Percentiles rank a stretch among this genome's conserved stretches.
These are phyloP conservation scores for Coelinius sp. DNA, from an alignment of 2,888 invertebrate species.

Conservation along the genomic window DNA sequence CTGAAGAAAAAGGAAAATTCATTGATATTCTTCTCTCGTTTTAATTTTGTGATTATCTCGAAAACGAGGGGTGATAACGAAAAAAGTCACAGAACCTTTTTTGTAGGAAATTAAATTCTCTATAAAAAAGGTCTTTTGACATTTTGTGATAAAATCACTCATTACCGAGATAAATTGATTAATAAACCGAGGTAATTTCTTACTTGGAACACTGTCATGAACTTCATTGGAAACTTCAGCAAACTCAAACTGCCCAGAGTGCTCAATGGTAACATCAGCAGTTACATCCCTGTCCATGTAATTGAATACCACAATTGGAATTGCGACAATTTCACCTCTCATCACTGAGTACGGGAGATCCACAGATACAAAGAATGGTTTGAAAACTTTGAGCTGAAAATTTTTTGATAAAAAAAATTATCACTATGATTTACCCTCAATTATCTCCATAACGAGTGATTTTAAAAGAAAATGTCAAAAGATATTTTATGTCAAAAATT, in stretches of 20 bases:
- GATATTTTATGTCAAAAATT: no score
- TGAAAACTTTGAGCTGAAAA: slow-evolving; percentile 79
- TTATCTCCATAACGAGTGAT: no score
- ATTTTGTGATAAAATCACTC: not conserved
- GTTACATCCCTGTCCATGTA: slow-evolving; percentile 84
- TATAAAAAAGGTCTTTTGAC: no score
- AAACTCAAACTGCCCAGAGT: slow-evolving; percentile 85
- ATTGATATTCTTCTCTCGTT: not conserved
- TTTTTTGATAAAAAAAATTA: slow-evolving; percentile 1
- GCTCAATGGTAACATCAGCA: slow-evolving; percentile 87
- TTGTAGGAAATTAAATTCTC: no score
- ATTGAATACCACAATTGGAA: slow-evolving; percentile 91
- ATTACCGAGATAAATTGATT: not conserved
- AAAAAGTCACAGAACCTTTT: no score
- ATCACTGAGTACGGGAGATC: slow-evolving; percentile 92
- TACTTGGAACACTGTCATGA: slow-evolving; percentile 80
- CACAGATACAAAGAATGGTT: slow-evolving; percentile 87
- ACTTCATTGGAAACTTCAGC: slow-evolving; percentile 84
- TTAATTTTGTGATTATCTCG: no score
- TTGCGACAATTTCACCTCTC: slow-evolving; percentile 89
- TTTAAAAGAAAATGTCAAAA: no score
- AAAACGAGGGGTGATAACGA: no score
- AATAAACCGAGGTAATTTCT: slow-evolving; percentile 59
- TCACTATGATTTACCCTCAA: no score
- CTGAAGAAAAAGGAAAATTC: slow-evolving; percentile 69